Evolutionary conservation across 2,888 invertebrate species (phyloP).

Genomic region (Linyphia triangularis): DNA sequence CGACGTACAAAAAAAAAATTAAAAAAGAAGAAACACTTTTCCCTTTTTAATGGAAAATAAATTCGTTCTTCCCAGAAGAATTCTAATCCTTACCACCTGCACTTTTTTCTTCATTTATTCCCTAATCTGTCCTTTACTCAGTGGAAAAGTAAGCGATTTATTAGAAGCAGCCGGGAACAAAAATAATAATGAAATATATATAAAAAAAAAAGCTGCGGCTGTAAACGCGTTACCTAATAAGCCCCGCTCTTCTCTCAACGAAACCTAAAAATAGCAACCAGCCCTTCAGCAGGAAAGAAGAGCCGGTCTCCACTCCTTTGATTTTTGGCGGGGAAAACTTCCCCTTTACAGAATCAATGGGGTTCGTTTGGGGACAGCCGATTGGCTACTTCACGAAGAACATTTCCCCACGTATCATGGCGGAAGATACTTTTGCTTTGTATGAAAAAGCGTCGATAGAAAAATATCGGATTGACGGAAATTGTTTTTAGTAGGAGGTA

Average conservation of each 20-base stretch:
- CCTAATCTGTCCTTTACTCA: background rate
- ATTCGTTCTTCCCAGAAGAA: too few relatives aligned
- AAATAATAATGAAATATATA: too few relatives aligned
- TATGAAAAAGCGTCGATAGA: too few relatives aligned
- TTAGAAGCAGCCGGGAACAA: background rate
- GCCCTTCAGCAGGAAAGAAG: background rate
- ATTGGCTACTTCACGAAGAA: background rate
- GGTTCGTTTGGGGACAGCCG: background rate
- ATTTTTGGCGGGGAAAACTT: conserved; percentile 3
- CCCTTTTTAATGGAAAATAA: too few relatives aligned
- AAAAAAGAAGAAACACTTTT: too few relatives aligned
- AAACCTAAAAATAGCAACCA: conserved; percentile 3
- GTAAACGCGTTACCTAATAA: background rate
- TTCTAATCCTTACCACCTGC: too few relatives aligned
- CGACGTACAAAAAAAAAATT: too few relatives aligned
- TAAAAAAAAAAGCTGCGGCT: background rate
- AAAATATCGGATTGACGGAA: too few relatives aligned
- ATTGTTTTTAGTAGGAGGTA: too few relatives aligned
- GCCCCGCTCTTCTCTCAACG: background rate
- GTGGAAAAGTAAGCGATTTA: background rate
- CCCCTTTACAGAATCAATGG: background rate
- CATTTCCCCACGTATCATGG: background rate
- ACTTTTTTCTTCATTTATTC: background rate
- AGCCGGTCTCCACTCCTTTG: background rate
- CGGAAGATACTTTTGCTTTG: too few relatives aligned